Evolutionary conservation across 2,797 vertebrate species (phyloP), one percentile per base, ranked within the genome.

Genomic region (Champsocephalus esox): DNA sequence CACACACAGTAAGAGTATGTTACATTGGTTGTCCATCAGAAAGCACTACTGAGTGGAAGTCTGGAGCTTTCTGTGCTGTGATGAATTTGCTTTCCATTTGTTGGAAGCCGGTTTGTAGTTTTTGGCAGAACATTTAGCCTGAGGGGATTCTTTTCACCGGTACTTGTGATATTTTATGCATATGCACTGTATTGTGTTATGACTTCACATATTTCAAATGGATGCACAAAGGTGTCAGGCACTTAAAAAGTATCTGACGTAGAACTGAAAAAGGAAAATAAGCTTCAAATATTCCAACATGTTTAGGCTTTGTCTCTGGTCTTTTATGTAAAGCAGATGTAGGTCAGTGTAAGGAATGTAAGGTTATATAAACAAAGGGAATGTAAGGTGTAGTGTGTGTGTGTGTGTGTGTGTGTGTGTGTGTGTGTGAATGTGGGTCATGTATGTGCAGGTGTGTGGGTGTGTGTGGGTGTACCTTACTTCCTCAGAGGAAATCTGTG

Each of bases 401-500:
- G 74, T 34, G 32, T 58, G 9, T 59, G 4, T 28, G 28, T 19
- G 38, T 46, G 43, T 9, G 38, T 45, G 58, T 17, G 49, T 52
- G 74, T 34, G 32, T 58, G 9, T 59, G 4, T 28, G 28, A 5
- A 28, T 28, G 28, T 28, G 28, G 28, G 28, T 28, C 28, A 28
- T 28, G 28, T 28, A 28, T 28, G 28, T 28, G 4, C 28, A 28
- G 28, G 28, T 19, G 19, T 45, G 38, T 46, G 43, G 3, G 38
- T 45, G 58, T 28, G 59, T 17, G 43, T 1, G 24, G 32, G 60
- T 21, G 1, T 38, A 32, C 73, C 81, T 73, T 61, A 70, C 81
- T 70, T 84, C 81, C 77, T 87, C 21, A 68, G 77, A 93, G 90
- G 90, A 94, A 90, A 88, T 91, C 88, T 94, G 89, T 70, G 34